Evolutionary conservation across 2,113 vertebrate species (phyloP).

Genomic region (Turnix velox): DNA sequence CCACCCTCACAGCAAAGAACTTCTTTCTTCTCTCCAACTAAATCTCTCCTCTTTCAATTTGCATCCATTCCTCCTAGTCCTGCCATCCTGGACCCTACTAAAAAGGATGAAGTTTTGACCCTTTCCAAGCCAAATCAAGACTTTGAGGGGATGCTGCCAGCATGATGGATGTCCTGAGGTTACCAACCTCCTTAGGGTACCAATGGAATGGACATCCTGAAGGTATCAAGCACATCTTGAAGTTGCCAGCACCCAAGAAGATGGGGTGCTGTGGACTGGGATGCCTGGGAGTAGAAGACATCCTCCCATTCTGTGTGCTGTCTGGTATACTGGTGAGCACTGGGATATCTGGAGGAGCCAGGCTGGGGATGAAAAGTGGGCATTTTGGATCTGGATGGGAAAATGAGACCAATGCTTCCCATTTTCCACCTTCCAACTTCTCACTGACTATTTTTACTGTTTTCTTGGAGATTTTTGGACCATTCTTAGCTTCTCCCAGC

Average conservation of each 20-base stretch:
- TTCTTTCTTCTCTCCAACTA: no score
- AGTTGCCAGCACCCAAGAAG: neutral
- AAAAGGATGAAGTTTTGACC: neutral
- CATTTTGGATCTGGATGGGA: neutral
- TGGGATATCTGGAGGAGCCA: rapidly evolving
- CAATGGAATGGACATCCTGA: neutral
- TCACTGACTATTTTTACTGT: neutral
- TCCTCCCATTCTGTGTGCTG: no score
- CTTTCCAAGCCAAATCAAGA: neutral
- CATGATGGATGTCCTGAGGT: neutral
- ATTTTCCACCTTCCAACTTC: neutral
- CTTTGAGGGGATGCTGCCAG: neutral
- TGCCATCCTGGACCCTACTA: no score
- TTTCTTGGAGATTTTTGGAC: neutral
- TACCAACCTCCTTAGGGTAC: neutral
- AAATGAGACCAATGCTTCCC: neutral
- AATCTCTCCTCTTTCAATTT: no score
- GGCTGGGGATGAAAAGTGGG: neutral
- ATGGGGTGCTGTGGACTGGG: neutral
- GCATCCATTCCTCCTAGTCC: no score
- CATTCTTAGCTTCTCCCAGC: neutral
- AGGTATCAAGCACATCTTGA: no score
- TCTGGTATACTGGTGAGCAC: neutral
- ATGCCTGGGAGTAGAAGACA: neutral
- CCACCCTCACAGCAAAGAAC: no score